These are phyloP conservation scores for Piscicola geometra DNA, from an alignment of 2,888 invertebrate genomes.

Conservation along the genomic window DNA sequence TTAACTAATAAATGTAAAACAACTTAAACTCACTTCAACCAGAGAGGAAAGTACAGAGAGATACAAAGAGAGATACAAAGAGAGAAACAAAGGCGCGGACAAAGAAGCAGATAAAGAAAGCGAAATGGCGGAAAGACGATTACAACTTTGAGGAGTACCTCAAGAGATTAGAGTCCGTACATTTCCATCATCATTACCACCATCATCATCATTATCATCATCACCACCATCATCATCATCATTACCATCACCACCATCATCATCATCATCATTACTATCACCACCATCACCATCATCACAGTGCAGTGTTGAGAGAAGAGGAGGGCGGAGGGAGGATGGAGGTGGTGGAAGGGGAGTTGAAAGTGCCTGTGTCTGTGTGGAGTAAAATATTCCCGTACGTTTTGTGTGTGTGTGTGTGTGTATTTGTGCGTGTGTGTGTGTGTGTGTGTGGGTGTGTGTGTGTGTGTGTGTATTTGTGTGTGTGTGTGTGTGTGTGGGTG, in stretches of 20 bases:
- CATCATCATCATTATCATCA: conserved; percentile 13
- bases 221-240: conserved; percentile 25
- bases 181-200: not conserved
- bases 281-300: conserved; percentile 22
- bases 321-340: not conserved
- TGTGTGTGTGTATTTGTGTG: not conserved
- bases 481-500: conserved; percentile 1
- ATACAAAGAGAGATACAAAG: not conserved
- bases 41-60: not conserved
- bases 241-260: conserved; percentile 16
- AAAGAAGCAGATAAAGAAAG: not conserved
- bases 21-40: no score
- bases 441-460: not conserved
- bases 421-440: not conserved
- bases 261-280: conserved; percentile 25
- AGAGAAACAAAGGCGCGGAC: not conserved
- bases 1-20: no score
- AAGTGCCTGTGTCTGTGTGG: not conserved
- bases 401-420: conserved; percentile 10
- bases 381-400: not conserved
- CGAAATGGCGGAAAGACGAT: not conserved
- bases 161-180: not conserved
- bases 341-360: not conserved
- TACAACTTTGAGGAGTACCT: not conserved
- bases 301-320: conserved; percentile 1